phyloP scores from a whole-genome alignment of 2,113 vertebrate genomes.

The Ageneiosus marmoratus region DNA sequence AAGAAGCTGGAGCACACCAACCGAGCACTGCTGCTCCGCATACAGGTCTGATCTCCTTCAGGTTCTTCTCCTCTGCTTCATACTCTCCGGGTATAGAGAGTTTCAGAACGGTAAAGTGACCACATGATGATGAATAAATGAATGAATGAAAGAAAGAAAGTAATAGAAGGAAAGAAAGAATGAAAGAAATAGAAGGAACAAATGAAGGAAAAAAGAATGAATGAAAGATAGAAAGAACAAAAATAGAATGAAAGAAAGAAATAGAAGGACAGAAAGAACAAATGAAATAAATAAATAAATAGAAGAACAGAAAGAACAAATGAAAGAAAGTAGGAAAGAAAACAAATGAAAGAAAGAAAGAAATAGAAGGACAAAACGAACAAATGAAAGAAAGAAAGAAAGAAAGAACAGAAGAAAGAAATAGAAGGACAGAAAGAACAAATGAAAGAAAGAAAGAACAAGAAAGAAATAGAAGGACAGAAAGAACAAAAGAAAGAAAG shows the following conservation, averaged over 20 bases:
- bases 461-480: no score
- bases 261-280: no score
- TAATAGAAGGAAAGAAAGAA: no score
- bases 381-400: background rate
- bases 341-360: background rate
- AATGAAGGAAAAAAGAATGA: no score
- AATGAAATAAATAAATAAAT: background rate
- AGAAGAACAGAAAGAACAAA: background rate
- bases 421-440: background rate
- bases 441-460: no score
- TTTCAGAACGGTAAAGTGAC: background rate
- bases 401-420: no score
- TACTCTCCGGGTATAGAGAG: background rate
- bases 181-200: no score
- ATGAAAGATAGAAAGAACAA: no score
- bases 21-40: conserved; percentile 78
- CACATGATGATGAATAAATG: no score
- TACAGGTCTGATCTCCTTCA: conserved; percentile 68
- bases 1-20: conserved; percentile 82
- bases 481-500: background rate
- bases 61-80: background rate
- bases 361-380: background rate
- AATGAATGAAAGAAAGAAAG: no score
- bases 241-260: no score
- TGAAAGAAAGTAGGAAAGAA: background rate